Base-by-base conservation (phyloP, 2,113 vertebrate species). In the Sclerurus mexicanus region DNA sequence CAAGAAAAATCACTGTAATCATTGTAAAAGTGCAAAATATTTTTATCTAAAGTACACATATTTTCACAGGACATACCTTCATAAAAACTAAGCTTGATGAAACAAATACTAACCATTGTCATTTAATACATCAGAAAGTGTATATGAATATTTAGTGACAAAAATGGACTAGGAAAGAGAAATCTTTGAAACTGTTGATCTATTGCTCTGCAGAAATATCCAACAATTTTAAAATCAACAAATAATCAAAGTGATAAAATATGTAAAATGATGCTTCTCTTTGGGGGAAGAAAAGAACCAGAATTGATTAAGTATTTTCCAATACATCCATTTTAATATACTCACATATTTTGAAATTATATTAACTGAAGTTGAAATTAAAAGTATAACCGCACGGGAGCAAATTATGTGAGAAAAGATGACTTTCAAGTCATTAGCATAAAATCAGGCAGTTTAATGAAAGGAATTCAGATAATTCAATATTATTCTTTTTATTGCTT, bases 401-500 rank as follows among this genome's bases (percentile, higher is more conserved):
- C 7, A 95, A 90, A 75, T 77, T 40, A 81, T 74, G 28, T 71
- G 77, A 88, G 50, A 59, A 72, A 77, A 86, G 31, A 82, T 71
- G n/a, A 53, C 46, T 83, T 92, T 81, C 78, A 91, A 78, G 37
- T 75, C 24, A 72, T 93, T 96, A 93, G 30, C 53, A 87, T 79
- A 75, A 87, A 82, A 91, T 66, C 66, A 50, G 78, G 59, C 46
- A 63, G 42, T 78, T 84, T 92, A 93, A 81, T 78, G 60, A 94
- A 94, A 84, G 22, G 14, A 93, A 40, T 52, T 6, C 52, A 74
- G 75, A 85, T 78, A 84, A 94, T 88, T 76, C 56, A 86, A 84
- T 84, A 88, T 50, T 74, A 78, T 77, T 80, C 9, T 85, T 91
- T 91, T 91, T 90, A 95, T 87, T 94, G 58, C 39, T 85, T 95